These are phyloP conservation scores for Taxidea taxus DNA, from an alignment of 2,113 vertebrate genomes.

Conservation along the genomic window DNA sequence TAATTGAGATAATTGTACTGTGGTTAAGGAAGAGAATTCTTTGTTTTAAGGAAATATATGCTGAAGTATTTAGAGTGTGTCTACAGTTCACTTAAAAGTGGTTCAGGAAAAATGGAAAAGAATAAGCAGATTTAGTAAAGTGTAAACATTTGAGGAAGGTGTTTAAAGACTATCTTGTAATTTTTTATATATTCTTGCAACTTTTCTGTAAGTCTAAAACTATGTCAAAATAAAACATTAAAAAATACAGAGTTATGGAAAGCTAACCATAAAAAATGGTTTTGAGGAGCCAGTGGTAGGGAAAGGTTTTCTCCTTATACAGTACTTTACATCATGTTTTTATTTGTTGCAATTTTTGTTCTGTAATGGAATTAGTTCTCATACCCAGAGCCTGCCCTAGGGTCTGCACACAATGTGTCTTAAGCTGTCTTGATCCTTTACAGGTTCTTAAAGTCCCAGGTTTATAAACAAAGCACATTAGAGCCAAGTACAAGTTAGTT, in stretches of 20 bases:
- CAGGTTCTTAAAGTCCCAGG: not conserved
- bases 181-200: conserved; percentile 19
- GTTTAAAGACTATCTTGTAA: not conserved
- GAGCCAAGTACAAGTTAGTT: not conserved
- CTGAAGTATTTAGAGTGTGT: conserved; percentile 45
- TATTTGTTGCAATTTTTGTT: conserved; percentile 32
- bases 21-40: conserved; percentile 31
- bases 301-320: not conserved
- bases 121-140: conserved; percentile 15
- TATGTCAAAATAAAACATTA: conserved; percentile 28
- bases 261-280: not conserved
- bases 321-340: not conserved
- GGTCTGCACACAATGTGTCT: not conserved
- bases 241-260: not conserved
- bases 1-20: conserved; percentile 25
- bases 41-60: conserved; percentile 46
- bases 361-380: not conserved
- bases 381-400: not conserved
- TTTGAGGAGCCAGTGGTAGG: not conserved
- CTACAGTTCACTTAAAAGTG: conserved; percentile 40
- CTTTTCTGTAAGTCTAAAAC: not conserved
- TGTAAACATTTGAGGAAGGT: conserved; percentile 21
- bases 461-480: conserved; percentile 6
- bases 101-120: not conserved
- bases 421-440: not conserved